Percentiles rank a stretch among this genome's conserved stretches.
Evolutionary conservation across 2,797 vertebrate genomes (phyloP).

Genomic region (Aulostomus chinensis): DNA sequence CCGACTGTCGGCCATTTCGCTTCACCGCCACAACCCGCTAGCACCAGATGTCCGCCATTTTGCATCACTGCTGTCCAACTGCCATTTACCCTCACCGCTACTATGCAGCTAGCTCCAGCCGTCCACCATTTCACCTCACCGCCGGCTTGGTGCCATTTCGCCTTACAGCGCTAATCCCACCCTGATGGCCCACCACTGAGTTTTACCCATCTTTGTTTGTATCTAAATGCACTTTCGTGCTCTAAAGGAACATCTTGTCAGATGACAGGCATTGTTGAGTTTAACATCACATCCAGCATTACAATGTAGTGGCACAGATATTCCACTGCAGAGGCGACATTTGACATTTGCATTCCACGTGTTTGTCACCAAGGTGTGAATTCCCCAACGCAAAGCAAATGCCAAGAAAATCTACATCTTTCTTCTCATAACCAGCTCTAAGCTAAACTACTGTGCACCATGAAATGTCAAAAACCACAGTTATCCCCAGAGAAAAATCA

Average conservation of each 20-base stretch:
- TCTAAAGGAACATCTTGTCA: neutral
- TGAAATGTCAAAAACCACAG: slow-evolving; percentile 52
- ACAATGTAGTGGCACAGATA: neutral
- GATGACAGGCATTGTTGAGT: neutral
- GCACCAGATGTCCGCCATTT: too few relatives aligned
- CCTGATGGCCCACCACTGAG: too few relatives aligned
- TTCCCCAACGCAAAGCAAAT: slow-evolving; percentile 34
- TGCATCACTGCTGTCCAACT: too few relatives aligned
- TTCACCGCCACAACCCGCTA: too few relatives aligned
- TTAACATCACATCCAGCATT: slow-evolving; percentile 3
- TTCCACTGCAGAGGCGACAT: slow-evolving; percentile 9
- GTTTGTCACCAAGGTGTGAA: slow-evolving; percentile 15
- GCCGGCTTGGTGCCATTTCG: too few relatives aligned
- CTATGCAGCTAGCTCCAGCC: too few relatives aligned
- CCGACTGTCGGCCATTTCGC: too few relatives aligned
- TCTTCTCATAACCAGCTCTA: slow-evolving; percentile 25
- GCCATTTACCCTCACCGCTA: too few relatives aligned
- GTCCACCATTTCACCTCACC: too few relatives aligned
- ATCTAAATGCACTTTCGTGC: neutral
- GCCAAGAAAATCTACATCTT: slow-evolving; percentile 28
- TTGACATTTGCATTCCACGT: slow-evolving; percentile 37
- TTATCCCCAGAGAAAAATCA: slow-evolving; percentile 34
- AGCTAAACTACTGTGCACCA: slow-evolving; percentile 8
- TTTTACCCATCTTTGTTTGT: neutral
- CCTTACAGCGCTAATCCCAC: too few relatives aligned